phyloP scores from a whole-genome alignment of 2,797 vertebrate genomes.

The Rallus crepitans region DNA sequence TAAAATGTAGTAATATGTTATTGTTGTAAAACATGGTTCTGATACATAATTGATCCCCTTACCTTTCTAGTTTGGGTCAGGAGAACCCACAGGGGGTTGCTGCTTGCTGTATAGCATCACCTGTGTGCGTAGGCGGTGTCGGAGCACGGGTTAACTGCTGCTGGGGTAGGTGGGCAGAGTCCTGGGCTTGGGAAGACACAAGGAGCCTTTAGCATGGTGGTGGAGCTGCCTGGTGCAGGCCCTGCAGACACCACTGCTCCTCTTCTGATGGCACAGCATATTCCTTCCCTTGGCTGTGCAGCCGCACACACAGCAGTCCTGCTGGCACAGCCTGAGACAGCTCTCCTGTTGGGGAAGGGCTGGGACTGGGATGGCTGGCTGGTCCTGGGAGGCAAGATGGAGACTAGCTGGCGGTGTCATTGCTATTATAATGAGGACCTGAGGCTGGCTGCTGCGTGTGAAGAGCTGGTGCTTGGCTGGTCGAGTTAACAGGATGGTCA shows the following conservation, averaged over 20 bases:
- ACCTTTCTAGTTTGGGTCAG: background rate
- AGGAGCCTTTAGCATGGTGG: rapidly evolving
- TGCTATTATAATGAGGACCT: background rate
- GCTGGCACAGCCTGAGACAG: background rate
- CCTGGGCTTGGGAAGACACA: rapidly evolving
- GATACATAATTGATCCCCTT: background rate
- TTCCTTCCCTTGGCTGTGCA: background rate
- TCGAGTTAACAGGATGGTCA: background rate
- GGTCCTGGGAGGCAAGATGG: background rate
- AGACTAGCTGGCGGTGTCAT: background rate
- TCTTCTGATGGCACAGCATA: rapidly evolving
- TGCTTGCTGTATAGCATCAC: rapidly evolving
- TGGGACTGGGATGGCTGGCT: background rate
- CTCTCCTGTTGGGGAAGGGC: rapidly evolving
- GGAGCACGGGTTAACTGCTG: rapidly evolving
- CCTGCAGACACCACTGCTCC: background rate
- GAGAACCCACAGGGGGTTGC: rapidly evolving
- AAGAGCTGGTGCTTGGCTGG: background rate
- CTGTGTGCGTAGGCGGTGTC: rapidly evolving
- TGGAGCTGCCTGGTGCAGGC: background rate
- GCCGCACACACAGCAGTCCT: rapidly evolving
- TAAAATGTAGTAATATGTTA: constrained; percentile 63
- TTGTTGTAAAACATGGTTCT: background rate
- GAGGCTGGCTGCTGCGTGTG: background rate
- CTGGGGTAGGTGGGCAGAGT: background rate